A percentile compares a stretch with the other conserved stretches of the same genome.
Evolutionary conservation across 2,888 invertebrate species (phyloP).

Genomic region (Embidobia sp.): DNA sequence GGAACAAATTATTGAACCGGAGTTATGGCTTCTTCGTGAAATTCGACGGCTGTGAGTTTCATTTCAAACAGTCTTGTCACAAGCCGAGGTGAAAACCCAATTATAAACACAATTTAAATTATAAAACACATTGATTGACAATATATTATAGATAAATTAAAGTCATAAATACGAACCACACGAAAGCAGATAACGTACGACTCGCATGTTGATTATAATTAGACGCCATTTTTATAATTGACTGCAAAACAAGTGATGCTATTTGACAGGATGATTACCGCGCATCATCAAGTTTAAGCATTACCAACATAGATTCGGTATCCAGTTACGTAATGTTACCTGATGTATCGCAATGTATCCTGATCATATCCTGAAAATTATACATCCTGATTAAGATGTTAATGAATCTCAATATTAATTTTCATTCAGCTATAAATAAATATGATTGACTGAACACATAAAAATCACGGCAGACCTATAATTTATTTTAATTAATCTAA

Average conservation of each 20-base stretch:
- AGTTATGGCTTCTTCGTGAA: too few relatives aligned
- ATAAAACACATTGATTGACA: too few relatives aligned
- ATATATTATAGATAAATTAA: too few relatives aligned
- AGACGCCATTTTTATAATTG: slow-evolving; percentile 15
- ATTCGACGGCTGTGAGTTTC: too few relatives aligned
- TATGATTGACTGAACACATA: background rate
- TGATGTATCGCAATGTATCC: slow-evolving; percentile 37
- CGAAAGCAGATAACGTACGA: background rate
- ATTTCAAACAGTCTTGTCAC: too few relatives aligned
- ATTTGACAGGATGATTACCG: slow-evolving; percentile 45
- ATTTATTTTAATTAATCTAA: slow-evolving; percentile 26
- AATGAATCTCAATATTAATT: slow-evolving; percentile 33
- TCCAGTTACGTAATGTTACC: slow-evolving; percentile 33
- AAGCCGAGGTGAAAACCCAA: too few relatives aligned
- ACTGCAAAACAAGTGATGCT: slow-evolving; percentile 17
- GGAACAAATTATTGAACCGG: too few relatives aligned
- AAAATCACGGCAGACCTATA: slow-evolving; percentile 7
- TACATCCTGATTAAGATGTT: slow-evolving; percentile 51
- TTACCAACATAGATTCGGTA: slow-evolving; percentile 39
- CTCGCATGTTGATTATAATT: slow-evolving; percentile 27
- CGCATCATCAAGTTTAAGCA: slow-evolving; percentile 25
- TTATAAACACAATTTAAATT: too few relatives aligned
- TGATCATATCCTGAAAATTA: slow-evolving; percentile 48
- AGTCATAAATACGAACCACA: too few relatives aligned
- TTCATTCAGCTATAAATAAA: slow-evolving; percentile 12